Base-by-base conservation (phyloP, 2,888 invertebrate genomes). In the Drosophila rubida region DNA sequence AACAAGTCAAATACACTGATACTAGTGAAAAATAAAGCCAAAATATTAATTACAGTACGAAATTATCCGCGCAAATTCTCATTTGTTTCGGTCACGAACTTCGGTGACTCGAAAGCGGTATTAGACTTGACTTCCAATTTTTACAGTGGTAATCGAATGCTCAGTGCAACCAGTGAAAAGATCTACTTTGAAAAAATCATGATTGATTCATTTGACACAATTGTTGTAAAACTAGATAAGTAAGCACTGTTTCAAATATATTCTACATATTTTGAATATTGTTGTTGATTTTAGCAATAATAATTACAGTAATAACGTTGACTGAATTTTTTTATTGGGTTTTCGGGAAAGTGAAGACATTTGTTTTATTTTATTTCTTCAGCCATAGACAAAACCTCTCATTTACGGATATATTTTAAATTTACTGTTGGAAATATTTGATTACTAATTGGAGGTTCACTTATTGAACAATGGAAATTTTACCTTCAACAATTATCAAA, bases 41-140 rank as follows among this genome's bases (percentile, higher is more conserved):
- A 95, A 83, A 93, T 96, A 45, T 92, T 97, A 2, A 94, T 96
- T 14, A 91, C 95, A 48, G 96, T 97, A 88, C 93, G 97, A 45
- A 95, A 95, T 93, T 96, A 95, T 91, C 96, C 96, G 0, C 93
- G 97, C 13, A 93, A 96, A 62, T 95, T 96, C 87, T 94, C 96
- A 0, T 96, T 95, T 87, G 95, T 96, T 0, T 94, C 95, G 65
- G 94, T 96, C 0, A 95, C 95, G 1, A 97, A 97, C 92, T 93
- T 96, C 2, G 95, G 95, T 0, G 92, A 90, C 37, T 90, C 90
- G 7, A 92, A 93, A 14, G 93, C 95, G 37, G 93, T 93, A 1
- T 94, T 95, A 53, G 96, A 97, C 92, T 92, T 97, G 60, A 95
- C 96, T 0, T 93, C 94, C 1, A 93, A 95, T 91, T 95, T 95